phyloP scores from a whole-genome alignment of 2,113 vertebrate species.

The Sylvilagus bachmani region DNA sequence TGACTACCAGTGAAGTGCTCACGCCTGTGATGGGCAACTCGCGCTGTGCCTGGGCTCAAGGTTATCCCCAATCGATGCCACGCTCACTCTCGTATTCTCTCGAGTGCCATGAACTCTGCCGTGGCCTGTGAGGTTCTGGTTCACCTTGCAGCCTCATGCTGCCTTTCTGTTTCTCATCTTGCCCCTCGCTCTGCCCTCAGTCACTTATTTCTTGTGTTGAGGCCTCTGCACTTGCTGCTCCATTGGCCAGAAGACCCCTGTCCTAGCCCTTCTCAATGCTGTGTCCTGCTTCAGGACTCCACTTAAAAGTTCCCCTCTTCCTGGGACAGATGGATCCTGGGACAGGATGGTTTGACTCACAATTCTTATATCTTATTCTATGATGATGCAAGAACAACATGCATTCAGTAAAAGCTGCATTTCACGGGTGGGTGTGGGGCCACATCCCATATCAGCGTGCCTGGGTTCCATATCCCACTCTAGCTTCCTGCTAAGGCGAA shows the following conservation, averaged over 20 bases:
- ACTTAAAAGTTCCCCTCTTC: neutral
- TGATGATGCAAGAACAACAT: neutral
- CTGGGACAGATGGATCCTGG: neutral
- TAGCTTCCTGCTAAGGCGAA: too few relatives aligned
- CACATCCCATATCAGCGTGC: too few relatives aligned
- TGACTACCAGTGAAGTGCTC: neutral
- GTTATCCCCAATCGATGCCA: accelerated
- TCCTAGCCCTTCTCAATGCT: neutral
- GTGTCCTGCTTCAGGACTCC: neutral
- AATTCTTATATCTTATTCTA: neutral
- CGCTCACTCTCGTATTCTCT: neutral
- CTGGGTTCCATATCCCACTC: too few relatives aligned
- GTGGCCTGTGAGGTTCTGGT: neutral
- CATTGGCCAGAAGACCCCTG: neutral
- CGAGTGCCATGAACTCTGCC: neutral
- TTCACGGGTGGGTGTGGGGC: too few relatives aligned
- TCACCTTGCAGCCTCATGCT: accelerated
- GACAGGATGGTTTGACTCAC: neutral
- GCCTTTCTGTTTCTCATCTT: neutral
- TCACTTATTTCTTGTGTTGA: neutral
- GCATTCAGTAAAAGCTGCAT: neutral
- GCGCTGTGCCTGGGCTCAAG: neutral
- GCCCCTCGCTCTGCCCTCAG: neutral
- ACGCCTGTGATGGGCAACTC: neutral
- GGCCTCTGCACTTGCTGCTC: neutral